Evolutionary conservation across 2,888 invertebrate species (phyloP).

Genomic region (Leptura quadrifasciata): DNA sequence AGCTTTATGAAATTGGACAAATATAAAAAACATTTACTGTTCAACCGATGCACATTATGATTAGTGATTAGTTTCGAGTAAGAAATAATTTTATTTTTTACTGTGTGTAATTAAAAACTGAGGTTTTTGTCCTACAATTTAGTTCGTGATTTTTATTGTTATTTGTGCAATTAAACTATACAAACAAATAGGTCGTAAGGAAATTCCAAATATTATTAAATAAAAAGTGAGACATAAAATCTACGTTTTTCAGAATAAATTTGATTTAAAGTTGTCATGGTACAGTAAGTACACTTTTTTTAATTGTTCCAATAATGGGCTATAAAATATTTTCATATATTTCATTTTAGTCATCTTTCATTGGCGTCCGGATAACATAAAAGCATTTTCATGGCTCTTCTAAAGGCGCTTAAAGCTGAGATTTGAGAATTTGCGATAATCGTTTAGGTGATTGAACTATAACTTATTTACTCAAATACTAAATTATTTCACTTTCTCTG

Average conservation of each 20-base stretch:
- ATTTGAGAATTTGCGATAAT: neutral
- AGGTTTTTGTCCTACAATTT: conserved; percentile 18
- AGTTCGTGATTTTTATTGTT: conserved; percentile 33
- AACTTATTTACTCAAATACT: neutral
- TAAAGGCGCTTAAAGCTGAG: neutral
- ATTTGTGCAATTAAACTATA: conserved; percentile 37
- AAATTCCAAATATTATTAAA: conserved; percentile 34
- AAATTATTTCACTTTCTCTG: neutral
- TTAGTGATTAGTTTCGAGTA: neutral
- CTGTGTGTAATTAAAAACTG: neutral
- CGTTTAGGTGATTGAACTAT: conserved; percentile 14
- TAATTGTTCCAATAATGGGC: conserved; percentile 32
- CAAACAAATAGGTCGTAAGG: conserved; percentile 36
- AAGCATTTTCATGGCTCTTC: neutral
- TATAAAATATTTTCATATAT: conserved; percentile 24
- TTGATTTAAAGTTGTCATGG: conserved; percentile 51
- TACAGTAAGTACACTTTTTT: conserved; percentile 47
- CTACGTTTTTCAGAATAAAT: conserved; percentile 37
- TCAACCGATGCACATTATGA: neutral
- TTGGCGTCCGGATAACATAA: neutral
- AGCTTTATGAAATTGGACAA: neutral
- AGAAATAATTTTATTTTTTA: neutral
- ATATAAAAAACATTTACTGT: neutral
- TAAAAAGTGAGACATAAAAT: conserved; percentile 28
- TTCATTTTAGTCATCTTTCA: conserved; percentile 27